phyloP scores from a whole-genome alignment of 2,797 vertebrate genomes.

The Leptatherina wallacei region DNA sequence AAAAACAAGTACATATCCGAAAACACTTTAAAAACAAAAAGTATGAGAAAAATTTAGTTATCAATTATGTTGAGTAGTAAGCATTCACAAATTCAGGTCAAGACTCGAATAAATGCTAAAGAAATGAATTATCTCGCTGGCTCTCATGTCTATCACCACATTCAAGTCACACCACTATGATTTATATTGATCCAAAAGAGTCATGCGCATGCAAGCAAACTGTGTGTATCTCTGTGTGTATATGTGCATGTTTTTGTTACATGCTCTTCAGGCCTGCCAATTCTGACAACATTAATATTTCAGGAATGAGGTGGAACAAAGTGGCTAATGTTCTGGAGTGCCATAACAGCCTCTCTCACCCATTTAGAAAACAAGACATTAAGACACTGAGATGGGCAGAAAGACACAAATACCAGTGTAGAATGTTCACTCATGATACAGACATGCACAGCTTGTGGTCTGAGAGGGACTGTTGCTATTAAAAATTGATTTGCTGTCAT shows the following conservation, averaged over 20 bases:
- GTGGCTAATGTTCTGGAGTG: conserved; percentile 62
- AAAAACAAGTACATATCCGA: too few species aligned
- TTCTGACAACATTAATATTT: conserved; percentile 74
- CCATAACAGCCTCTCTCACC: conserved; percentile 60
- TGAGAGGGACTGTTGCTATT: conserved; percentile 75
- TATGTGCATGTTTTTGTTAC: conserved; percentile 6
- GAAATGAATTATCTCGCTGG: conserved; percentile 7
- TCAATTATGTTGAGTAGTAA: not conserved
- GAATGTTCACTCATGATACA: conserved; percentile 52
- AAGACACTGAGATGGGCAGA: conserved; percentile 39
- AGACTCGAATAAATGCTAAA: conserved; percentile 15
- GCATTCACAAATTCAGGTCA: not conserved
- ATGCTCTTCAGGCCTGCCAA: conserved; percentile 33
- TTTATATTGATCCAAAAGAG: conserved; percentile 11
- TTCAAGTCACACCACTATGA: conserved; percentile 12
- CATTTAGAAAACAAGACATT: conserved; percentile 63
- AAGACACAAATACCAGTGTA: conserved; percentile 49
- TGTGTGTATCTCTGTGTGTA: not conserved
- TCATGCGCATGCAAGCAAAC: conserved; percentile 5
- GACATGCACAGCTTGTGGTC: conserved; percentile 60
- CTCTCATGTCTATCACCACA: conserved; percentile 6
- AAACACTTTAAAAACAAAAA: too few species aligned
- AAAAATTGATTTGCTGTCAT: conserved; percentile 83
- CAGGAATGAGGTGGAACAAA: conserved; percentile 66
- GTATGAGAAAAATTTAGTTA: not conserved